phyloP scores from a whole-genome alignment of 1,140 invertebrate genomes.

The Drosophila sulfurigaster region DNA sequence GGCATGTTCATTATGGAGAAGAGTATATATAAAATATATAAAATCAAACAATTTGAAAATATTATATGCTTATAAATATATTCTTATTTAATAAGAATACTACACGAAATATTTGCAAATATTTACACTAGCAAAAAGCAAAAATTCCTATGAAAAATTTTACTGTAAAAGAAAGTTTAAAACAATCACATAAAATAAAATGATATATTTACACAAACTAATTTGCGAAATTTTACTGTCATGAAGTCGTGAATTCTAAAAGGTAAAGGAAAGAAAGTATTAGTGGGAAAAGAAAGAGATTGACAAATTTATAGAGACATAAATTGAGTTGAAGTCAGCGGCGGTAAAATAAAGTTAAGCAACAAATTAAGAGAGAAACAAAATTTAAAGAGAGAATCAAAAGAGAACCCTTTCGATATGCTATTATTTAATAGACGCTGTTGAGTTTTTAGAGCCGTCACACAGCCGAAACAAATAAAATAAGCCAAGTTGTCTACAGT shows the following conservation, averaged over 20 bases:
- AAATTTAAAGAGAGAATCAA: not conserved
- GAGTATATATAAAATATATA: not conserved
- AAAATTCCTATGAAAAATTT: not conserved
- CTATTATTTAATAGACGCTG: slow-evolving; percentile 47
- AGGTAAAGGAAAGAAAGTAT: not conserved
- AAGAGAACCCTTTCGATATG: slow-evolving; percentile 27
- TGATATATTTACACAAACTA: not conserved
- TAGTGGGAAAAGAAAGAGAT: not conserved
- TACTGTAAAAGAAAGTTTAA: not conserved
- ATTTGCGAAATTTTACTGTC: not conserved
- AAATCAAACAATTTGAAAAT: not conserved
- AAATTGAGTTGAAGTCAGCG: not conserved
- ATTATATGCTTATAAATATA: not conserved
- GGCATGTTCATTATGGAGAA: not conserved
- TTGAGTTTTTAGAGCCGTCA: slow-evolving; percentile 42
- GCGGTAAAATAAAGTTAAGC: not conserved
- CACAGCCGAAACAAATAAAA: slow-evolving; percentile 23
- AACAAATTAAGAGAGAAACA: not conserved
- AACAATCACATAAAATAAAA: slow-evolving; percentile 1
- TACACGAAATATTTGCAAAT: slow-evolving; percentile 2
- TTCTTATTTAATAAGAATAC: not conserved
- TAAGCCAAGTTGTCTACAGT: slow-evolving; percentile 12
- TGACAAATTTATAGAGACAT: not conserved
- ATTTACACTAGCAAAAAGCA: not conserved
- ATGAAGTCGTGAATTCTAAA: not conserved